A percentile compares a stretch with the other conserved stretches of the same genome.
These are phyloP conservation scores for Helicorthomorpha holstii DNA, from an alignment of 1,140 invertebrate species.

Conservation along the genomic window DNA sequence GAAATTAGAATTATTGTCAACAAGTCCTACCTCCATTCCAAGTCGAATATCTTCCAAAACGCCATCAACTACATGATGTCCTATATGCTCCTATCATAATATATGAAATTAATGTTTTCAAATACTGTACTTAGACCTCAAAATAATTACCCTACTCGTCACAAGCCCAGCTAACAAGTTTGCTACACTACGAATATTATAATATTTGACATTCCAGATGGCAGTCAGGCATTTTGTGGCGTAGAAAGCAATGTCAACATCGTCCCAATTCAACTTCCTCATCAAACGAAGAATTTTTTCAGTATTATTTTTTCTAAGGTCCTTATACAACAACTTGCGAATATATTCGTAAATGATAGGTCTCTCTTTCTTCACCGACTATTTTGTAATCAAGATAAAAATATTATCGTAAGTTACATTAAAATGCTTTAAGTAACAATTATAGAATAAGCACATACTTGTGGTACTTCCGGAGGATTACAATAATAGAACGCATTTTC, in stretches of 20 bases:
- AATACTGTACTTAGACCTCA: background rate
- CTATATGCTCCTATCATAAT: slow-evolving; percentile 50
- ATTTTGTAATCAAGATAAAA: too few relatives aligned
- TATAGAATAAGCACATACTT: slow-evolving; percentile 9
- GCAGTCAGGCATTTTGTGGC: slow-evolving; percentile 73
- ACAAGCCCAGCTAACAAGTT: slow-evolving; percentile 42
- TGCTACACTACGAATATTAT: slow-evolving; percentile 54
- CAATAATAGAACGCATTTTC: slow-evolving; percentile 95
- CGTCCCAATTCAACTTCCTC: slow-evolving; percentile 81
- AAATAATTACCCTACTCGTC: slow-evolving; percentile 33
- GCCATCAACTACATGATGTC: slow-evolving; percentile 77
- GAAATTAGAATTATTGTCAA: background rate
- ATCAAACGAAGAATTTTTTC: slow-evolving; percentile 77
- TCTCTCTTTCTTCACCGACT: slow-evolving; percentile 46
- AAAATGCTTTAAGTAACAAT: background rate
- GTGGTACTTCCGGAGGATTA: slow-evolving; percentile 61
- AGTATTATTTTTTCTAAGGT: slow-evolving; percentile 71
- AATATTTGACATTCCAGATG: slow-evolving; percentile 73
- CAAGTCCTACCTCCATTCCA: slow-evolving; percentile 57
- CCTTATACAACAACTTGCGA: slow-evolving; percentile 71
- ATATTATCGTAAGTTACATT: too few relatives aligned
- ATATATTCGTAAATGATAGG: slow-evolving; percentile 82
- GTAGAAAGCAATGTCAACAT: slow-evolving; percentile 52
- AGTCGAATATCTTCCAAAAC: slow-evolving; percentile 88
- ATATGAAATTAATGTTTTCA: background rate